Base-by-base conservation (phyloP, 2,888 invertebrate genomes). In the Leucophora obtusa region DNA sequence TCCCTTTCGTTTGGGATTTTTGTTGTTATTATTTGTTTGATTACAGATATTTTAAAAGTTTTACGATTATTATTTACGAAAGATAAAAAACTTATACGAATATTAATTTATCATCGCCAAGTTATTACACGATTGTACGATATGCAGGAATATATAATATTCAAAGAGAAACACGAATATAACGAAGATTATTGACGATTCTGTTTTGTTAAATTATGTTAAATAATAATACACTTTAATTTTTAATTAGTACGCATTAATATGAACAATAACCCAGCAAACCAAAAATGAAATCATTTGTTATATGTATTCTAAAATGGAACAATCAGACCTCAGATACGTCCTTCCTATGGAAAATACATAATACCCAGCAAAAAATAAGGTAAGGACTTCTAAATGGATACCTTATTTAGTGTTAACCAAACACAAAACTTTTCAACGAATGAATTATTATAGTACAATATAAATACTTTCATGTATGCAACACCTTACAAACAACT, bases 81-180 rank as follows among this genome's bases (percentile, higher is more conserved):
- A 54, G 4, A 21, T n/a, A 53, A 21, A 21, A 38, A 60, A 24
- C 60, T 62, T 43, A 2, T 47, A 62, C 24, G 43, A 58, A 54
- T 43, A 54, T 66, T 24, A 28, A 28, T 17, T 58, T 24, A 51
- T 62, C 58, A 54, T 71, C 60, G 74, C 50, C 54, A 73, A 11
- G 53, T 17, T 62, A 50, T 54, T 60, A 60, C 54, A 60, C 54
- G 59, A 56, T 73, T 81, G 33, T 70, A 69, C 50, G 70, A 70
- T 81, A 81, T 73, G 70, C 38, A 70, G 58, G 77, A 81, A 77
- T 81, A 78, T 81, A 78, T 81, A 78, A 78, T 81, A 81, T 81
- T 81, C 81, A 81, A 66, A 72, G 66, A 68, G 47, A 62, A 66
- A 62, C 54, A 54, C 50, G 66, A 66, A 14, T 66, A 4, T 54